Percentiles rank a stretch among this genome's conserved stretches.
Conservation (phyloP, 2,797 vertebrate species). For the Notolepis coatsorum region DNA sequence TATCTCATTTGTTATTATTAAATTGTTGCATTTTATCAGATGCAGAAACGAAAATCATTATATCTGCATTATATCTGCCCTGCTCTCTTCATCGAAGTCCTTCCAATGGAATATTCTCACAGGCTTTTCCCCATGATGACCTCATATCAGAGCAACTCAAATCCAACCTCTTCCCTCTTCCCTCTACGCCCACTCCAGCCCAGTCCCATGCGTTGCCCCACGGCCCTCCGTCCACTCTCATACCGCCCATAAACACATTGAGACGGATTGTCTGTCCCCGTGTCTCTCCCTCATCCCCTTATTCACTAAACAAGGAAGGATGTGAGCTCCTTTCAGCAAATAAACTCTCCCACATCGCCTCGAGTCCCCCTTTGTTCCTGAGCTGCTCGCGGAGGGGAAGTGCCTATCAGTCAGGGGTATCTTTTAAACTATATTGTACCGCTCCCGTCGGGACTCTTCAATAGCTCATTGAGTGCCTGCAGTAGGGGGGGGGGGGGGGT, state of each 20-base stretch:
- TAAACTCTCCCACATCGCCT: slow-evolving; percentile 72
- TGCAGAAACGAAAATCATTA: background rate
- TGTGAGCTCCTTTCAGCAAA: slow-evolving; percentile 84
- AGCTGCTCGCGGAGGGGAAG: slow-evolving; percentile 66
- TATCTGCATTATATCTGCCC: no score
- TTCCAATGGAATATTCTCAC: slow-evolving; percentile 27
- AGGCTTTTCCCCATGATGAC: slow-evolving; percentile 16
- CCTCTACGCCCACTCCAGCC: slow-evolving; percentile 72
- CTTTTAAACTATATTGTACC: slow-evolving; percentile 81
- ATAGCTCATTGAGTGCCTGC: slow-evolving; percentile 71
- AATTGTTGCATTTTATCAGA: no score
- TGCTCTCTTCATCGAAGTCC: slow-evolving; percentile 28
- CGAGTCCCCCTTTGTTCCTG: slow-evolving; percentile 78
- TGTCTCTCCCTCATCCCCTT: slow-evolving; percentile 72
- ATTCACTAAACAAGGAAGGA: slow-evolving; percentile 83
- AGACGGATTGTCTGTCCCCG: slow-evolving; percentile 78
- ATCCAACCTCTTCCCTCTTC: slow-evolving; percentile 64
- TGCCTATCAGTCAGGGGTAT: slow-evolving; percentile 78
- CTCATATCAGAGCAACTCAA: slow-evolving; percentile 45
- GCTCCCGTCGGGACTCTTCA: slow-evolving; percentile 65
- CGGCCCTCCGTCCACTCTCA: slow-evolving; percentile 49
- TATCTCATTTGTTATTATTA: no score
- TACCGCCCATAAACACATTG: slow-evolving; percentile 76
- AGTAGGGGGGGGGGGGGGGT: slow-evolving; percentile 35
- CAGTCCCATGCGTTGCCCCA: slow-evolving; percentile 55